Percentiles rank a stretch among this genome's conserved stretches.
Conservation (phyloP, 2,888 invertebrate genomes). For the Azorinus chamasolen region DNA sequence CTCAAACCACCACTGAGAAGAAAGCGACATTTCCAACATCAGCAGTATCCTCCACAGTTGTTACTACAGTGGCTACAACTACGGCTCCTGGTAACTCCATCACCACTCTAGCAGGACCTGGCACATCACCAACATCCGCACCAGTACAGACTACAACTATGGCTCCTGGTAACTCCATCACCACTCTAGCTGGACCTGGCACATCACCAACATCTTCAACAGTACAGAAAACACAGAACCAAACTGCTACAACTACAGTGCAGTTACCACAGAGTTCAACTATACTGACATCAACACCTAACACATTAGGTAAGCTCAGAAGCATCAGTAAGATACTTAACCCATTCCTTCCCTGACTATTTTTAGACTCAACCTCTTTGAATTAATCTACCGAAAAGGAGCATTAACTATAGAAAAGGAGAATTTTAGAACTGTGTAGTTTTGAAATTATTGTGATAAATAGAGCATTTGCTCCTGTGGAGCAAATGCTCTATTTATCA, state of each 20-base stretch:
- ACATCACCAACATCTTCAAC: not conserved
- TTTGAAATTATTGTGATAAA: too few species aligned
- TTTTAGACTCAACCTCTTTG: too few species aligned
- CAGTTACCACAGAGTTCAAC: not conserved
- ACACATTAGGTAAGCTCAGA: too few species aligned
- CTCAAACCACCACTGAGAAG: constrained; percentile 9
- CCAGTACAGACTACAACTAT: constrained; percentile 4
- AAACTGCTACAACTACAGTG: not conserved
- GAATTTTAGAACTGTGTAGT: too few species aligned
- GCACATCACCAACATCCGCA: not conserved
- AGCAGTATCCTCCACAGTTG: constrained; percentile 8
- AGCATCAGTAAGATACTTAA: too few species aligned
- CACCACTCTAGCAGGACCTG: not conserved
- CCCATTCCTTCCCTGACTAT: too few species aligned
- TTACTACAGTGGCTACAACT: constrained; percentile 3
- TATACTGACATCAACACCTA: too few species aligned
- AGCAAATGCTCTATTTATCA: too few species aligned
- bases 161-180: not conserved
- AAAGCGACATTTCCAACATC: constrained; percentile 7
- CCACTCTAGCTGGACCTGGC: not conserved
- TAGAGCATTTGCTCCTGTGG: too few species aligned
- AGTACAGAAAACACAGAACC: too few species aligned
- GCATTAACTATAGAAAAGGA: too few species aligned
- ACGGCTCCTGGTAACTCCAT: not conserved
- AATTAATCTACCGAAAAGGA: too few species aligned